Percentiles rank a stretch among this genome's conserved stretches.
These are phyloP conservation scores for Seladonia tumulorum DNA, from an alignment of 2,888 invertebrate genomes.

Conservation along the genomic window DNA sequence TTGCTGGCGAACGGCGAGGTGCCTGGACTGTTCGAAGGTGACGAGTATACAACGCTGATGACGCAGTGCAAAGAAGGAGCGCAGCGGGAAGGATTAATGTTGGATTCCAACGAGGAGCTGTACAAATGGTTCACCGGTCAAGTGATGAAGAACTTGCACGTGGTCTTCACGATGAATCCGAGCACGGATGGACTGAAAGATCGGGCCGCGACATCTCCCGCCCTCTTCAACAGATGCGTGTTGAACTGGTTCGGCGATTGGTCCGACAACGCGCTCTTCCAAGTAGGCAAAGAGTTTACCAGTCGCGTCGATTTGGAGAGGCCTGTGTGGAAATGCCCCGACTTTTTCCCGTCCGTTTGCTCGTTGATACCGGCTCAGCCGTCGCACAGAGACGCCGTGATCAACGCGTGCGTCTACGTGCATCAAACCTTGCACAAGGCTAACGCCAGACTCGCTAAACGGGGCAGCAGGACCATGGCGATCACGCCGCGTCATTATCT, in stretches of 20 bases:
- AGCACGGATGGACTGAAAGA: conserved; percentile 99
- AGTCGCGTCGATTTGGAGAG: conserved; percentile 97
- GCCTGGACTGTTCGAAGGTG: conserved; percentile 97
- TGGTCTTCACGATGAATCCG: conserved; percentile 99
- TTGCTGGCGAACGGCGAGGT: conserved; percentile 99
- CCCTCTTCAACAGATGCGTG: conserved; percentile 99
- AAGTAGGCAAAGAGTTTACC: conserved; percentile 98
- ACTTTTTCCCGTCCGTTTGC: conserved; percentile 95
- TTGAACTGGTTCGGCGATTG: conserved; percentile 99
- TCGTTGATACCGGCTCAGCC: conserved; percentile 90
- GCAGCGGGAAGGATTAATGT: conserved; percentile 98
- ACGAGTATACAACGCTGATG: conserved; percentile 99
- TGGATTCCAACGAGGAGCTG: conserved; percentile 98
- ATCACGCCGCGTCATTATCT: conserved; percentile 99
- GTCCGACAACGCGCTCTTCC: conserved; percentile 98
- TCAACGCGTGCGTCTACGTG: conserved; percentile 99
- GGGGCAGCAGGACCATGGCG: conserved; percentile 98
- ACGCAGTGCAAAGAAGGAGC: conserved; percentile 99
- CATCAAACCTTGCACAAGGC: conserved; percentile 98
- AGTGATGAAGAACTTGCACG: conserved; percentile 99
- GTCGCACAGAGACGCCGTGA: conserved; percentile 97
- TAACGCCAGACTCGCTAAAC: conserved; percentile 94
- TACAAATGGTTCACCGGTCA: conserved; percentile 99
- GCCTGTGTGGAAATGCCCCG: conserved; percentile 93
- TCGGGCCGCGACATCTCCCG: conserved; percentile 99